Conservation (phyloP, 2,888 invertebrate species). For the Nowickia ferox region DNA sequence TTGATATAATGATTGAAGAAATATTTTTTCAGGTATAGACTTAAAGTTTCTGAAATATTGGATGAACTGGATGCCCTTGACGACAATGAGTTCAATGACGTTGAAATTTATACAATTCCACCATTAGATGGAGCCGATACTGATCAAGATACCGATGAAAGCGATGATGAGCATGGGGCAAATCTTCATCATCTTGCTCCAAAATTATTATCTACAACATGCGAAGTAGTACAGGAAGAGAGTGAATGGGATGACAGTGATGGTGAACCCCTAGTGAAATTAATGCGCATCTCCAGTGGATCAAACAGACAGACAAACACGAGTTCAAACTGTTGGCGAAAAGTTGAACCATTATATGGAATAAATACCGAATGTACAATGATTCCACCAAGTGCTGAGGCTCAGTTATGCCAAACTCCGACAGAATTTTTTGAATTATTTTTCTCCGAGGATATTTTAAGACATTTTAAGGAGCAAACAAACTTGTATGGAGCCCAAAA, state of each 20-base stretch:
- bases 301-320: background rate
- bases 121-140: constrained; percentile 39
- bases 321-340: background rate
- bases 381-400: constrained; percentile 22
- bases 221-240: constrained; percentile 30
- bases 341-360: constrained; percentile 17
- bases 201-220: constrained; percentile 38
- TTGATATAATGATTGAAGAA: constrained; percentile 3
- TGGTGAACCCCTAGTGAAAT: background rate
- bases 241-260: constrained; percentile 26
- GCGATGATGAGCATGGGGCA: constrained; percentile 23
- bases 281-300: constrained; percentile 1
- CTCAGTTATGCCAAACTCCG: constrained; percentile 34
- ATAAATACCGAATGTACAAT: constrained; percentile 34
- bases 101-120: constrained; percentile 35
- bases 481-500: no score
- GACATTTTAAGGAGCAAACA: constrained; percentile 3
- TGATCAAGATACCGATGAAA: constrained; percentile 38
- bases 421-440: constrained; percentile 27
- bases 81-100: background rate
- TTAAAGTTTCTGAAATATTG: constrained; percentile 22
- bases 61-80: background rate
- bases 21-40: constrained; percentile 18
- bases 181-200: constrained; percentile 27
- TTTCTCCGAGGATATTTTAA: background rate